Conservation (phyloP, 1,140 invertebrate species). For the Drosophila erecta region DNA sequence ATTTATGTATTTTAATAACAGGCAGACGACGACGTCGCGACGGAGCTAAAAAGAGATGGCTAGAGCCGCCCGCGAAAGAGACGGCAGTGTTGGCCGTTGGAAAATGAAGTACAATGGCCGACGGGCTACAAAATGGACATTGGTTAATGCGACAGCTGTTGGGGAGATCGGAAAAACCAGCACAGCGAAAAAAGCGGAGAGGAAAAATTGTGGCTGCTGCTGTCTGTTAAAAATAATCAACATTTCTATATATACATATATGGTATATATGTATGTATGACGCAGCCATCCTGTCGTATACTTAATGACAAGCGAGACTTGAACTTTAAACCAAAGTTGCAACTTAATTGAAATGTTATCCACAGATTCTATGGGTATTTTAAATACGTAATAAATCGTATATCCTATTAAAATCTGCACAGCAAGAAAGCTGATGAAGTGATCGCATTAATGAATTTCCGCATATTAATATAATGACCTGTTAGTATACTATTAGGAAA, state of each 20-base stretch:
- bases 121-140: constrained; percentile 75
- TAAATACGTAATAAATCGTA: constrained; percentile 31
- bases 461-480: too few species aligned
- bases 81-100: background rate
- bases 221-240: constrained; percentile 46
- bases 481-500: too few species aligned
- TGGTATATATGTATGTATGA: background rate
- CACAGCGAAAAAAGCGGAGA: constrained; percentile 10
- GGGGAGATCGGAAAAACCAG: constrained; percentile 39
- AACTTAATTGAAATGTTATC: constrained; percentile 69
- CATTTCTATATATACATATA: constrained; percentile 8
- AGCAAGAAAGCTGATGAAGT: background rate
- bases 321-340: constrained; percentile 50
- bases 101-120: constrained; percentile 67
- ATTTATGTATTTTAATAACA: constrained; percentile 83
- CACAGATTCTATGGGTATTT: constrained; percentile 36
- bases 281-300: constrained; percentile 29
- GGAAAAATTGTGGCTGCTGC: constrained; percentile 20
- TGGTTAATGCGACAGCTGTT: constrained; percentile 80
- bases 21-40: constrained; percentile 57
- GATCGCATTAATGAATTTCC: too few species aligned
- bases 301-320: constrained; percentile 31
- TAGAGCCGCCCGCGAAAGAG: background rate
- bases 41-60: constrained; percentile 35
- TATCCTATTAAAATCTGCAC: constrained; percentile 24